These are phyloP conservation scores for Philotrypesis tridentata DNA, from an alignment of 1,140 invertebrate species.

Conservation along the genomic window DNA sequence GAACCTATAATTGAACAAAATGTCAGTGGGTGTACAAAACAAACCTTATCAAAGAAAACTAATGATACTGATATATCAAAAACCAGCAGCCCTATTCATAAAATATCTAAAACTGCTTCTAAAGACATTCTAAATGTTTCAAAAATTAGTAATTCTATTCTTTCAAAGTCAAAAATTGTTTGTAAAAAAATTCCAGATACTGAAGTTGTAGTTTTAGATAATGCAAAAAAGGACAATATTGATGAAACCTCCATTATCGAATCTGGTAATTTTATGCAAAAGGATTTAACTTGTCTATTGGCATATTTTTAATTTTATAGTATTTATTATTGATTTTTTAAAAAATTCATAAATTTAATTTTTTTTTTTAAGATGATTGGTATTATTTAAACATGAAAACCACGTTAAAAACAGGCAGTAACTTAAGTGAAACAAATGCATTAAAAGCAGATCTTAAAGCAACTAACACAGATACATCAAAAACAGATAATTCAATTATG, in stretches of 20 bases:
- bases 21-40: no score
- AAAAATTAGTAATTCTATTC: no score
- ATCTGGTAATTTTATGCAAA: slow-evolving; percentile 18
- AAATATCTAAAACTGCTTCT: neutral
- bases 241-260: neutral
- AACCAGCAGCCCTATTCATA: neutral
- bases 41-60: no score
- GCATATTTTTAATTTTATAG: no score
- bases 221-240: neutral
- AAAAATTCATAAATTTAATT: neutral
- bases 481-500: neutral
- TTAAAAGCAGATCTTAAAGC: neutral
- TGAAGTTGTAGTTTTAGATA: neutral
- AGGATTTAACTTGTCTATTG: no score
- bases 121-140: no score
- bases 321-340: neutral
- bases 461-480: neutral
- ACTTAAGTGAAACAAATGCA: neutral
- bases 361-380: slow-evolving; percentile 20
- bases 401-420: neutral
- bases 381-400: slow-evolving; percentile 7
- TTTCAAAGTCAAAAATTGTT: no score
- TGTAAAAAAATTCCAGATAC: neutral
- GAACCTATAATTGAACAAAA: no score
- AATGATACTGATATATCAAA: neutral